Evolutionary conservation across 1,140 invertebrate species (phyloP), one percentile per base, ranked within the genome.

Genomic region (Semibalanus balanoides): DNA sequence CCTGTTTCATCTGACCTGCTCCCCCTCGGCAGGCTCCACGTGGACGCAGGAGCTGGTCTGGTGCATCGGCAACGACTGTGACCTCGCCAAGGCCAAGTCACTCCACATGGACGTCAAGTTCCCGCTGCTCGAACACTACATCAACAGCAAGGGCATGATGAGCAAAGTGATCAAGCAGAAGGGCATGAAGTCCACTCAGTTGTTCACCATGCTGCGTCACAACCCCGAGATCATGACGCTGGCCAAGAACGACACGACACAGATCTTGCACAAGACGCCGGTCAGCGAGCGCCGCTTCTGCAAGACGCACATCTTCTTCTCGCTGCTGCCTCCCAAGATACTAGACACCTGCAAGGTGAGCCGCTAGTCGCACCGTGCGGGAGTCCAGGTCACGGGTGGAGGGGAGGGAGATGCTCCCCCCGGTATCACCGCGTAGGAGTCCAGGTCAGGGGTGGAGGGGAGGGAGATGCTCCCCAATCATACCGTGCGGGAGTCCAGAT

Each of bases 301-400:
- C 30, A 87, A 87, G 80, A 84, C 85, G 72, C 86, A 87, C 78
- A 80, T 87, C 19, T 85, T 86, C 19, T 80, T 80, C 30, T 78
- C 81, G 43, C 78, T 87, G 22, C 76, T 87, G 40, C 85, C 86
- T 27, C 78, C 81, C 51, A 11, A 19, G 51, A 64, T 64, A 64
- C 51, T 64, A 19, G 51, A 64, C 51, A 19, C 22, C 51, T 64
- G 51, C 51, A 64, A 64, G 51, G 51, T 64, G 22, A 64, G 11
- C 22, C 17, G n/a, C n/a, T n/a, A n/a, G n/a, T n/a, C n/a, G n/a
- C n/a, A n/a, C n/a, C n/a, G n/a, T n/a, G n/a, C n/a, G n/a, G n/a
- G n/a, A n/a, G n/a, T n/a, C n/a, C n/a, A n/a, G n/a, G n/a, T n/a
- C n/a, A n/a, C n/a, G n/a, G n/a, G n/a, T n/a, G n/a, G n/a, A n/a